Evolutionary conservation across 1,140 invertebrate genomes (phyloP).

Genomic region (Eueides isabella): DNA sequence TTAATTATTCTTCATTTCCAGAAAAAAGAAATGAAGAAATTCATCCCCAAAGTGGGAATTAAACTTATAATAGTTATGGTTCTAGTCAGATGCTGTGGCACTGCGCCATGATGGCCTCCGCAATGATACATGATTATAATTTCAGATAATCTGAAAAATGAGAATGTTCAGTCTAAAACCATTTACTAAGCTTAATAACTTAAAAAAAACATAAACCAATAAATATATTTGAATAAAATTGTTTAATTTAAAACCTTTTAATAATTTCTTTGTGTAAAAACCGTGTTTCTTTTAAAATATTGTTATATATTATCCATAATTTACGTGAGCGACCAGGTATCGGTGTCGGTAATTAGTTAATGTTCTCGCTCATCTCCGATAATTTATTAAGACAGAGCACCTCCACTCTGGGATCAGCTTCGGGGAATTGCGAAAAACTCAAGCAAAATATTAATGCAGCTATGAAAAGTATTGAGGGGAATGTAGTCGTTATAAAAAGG

Average conservation of each 20-base stretch:
- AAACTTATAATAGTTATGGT: too few relatives aligned
- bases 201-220: background rate
- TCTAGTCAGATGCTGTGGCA: too few relatives aligned
- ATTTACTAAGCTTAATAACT: too few relatives aligned
- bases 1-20: too few relatives aligned
- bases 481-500: constrained; percentile 29
- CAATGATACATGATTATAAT: too few relatives aligned
- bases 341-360: constrained; percentile 79
- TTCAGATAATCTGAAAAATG: too few relatives aligned
- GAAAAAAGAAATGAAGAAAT: too few relatives aligned
- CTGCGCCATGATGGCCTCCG: too few relatives aligned
- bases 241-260: too few relatives aligned
- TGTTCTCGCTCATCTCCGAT: constrained; percentile 75
- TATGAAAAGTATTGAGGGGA: constrained; percentile 62
- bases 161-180: too few relatives aligned
- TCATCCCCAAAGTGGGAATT: too few relatives aligned
- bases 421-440: constrained; percentile 79
- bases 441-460: constrained; percentile 81
- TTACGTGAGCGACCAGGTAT: constrained; percentile 53
- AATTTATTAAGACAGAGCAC: constrained; percentile 80
- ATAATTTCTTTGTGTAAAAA: background rate
- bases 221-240: background rate
- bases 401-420: constrained; percentile 52
- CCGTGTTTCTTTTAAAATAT: constrained; percentile 19
- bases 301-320: constrained; percentile 26